These are phyloP conservation scores for Drosophila arizonae DNA, from an alignment of 1,140 invertebrate genomes.

Conservation along the genomic window DNA sequence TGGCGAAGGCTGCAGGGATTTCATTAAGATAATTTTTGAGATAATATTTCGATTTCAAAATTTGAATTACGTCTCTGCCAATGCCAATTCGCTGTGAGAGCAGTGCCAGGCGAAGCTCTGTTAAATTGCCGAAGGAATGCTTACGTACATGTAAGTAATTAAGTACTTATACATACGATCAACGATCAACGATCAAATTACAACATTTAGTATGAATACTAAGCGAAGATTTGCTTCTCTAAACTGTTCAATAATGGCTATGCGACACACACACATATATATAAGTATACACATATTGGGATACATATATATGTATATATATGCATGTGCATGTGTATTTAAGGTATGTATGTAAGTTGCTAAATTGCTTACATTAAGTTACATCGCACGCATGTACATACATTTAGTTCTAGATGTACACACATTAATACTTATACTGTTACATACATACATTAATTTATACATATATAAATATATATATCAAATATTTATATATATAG, in stretches of 20 bases:
- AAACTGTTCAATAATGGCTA: slow-evolving; percentile 64
- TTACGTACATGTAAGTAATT: slow-evolving; percentile 55
- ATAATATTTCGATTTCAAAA: background rate
- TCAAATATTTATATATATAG: slow-evolving; percentile 23
- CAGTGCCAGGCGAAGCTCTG: slow-evolving; percentile 17
- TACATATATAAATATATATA: slow-evolving; percentile 6
- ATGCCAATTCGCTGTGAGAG: background rate
- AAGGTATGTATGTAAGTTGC: slow-evolving; percentile 43
- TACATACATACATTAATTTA: slow-evolving; percentile 14
- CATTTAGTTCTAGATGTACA: slow-evolving; percentile 23
- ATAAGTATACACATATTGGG: background rate
- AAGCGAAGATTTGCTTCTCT: slow-evolving; percentile 74
- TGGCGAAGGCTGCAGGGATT: background rate
- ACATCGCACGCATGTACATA: slow-evolving; percentile 24
- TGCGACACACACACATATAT: slow-evolving; percentile 63
- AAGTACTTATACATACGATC: slow-evolving; percentile 56
- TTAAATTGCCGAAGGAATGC: slow-evolving; percentile 55
- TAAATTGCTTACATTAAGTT: slow-evolving; percentile 53
- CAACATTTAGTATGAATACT: slow-evolving; percentile 77
- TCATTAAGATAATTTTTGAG: background rate
- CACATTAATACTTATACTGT: background rate
- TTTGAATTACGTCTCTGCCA: background rate
- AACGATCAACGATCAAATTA: slow-evolving; percentile 73
- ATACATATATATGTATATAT: no score
- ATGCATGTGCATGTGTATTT: background rate